Conservation (phyloP, 1,140 invertebrate genomes). For the Lucilia cuprina region DNA sequence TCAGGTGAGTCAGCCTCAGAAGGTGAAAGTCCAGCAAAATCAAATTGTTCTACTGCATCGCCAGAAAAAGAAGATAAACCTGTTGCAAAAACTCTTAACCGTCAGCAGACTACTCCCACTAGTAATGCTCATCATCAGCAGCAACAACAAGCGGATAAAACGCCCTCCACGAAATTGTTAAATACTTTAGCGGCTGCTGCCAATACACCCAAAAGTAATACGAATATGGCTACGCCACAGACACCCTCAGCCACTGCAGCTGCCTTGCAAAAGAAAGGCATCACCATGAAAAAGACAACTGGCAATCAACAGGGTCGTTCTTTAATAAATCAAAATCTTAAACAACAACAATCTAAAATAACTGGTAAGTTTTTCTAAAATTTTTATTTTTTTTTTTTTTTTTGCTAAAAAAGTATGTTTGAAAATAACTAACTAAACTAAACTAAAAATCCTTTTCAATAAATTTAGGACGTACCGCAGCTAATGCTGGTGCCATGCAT, state of each 20-base stretch:
- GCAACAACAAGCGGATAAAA: background rate
- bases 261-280: slow-evolving; percentile 57
- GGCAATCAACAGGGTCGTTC: background rate
- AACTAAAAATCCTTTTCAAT: no score
- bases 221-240: slow-evolving; percentile 34
- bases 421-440: no score
- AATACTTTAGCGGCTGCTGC: slow-evolving; percentile 54
- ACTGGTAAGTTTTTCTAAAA: background rate
- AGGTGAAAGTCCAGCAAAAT: slow-evolving; percentile 55
- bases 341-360: slow-evolving; percentile 14
- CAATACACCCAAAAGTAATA: background rate
- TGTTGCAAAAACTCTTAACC: slow-evolving; percentile 39
- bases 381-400: no score
- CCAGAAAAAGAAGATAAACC: slow-evolving; percentile 56
- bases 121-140: background rate
- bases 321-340: background rate
- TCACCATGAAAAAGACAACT: slow-evolving; percentile 54
- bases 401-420: no score
- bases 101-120: background rate
- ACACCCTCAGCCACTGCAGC: slow-evolving; percentile 43
- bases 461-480: background rate
- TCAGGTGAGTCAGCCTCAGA: slow-evolving; percentile 53
- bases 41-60: slow-evolving; percentile 41
- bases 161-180: slow-evolving; percentile 44
- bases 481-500: slow-evolving; percentile 11